Conservation (phyloP, 2,113 vertebrate genomes). For the Rhinichthys klamathensis region DNA sequence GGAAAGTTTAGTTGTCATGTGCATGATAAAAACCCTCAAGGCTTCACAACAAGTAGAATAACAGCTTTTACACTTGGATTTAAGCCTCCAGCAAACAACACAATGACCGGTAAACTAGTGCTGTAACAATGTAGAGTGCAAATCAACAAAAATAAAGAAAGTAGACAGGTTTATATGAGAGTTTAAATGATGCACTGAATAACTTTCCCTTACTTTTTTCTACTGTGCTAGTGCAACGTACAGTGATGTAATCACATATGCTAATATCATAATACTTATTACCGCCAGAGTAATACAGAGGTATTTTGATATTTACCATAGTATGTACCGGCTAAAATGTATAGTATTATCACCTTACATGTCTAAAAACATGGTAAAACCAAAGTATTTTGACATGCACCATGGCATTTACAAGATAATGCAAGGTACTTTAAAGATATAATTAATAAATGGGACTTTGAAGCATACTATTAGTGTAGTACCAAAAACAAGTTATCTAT, state of each 20-base stretch:
- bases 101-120: neutral
- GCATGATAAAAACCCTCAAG: neutral
- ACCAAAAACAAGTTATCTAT: neutral
- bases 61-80: neutral
- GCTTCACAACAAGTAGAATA: neutral
- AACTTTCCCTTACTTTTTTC: neutral
- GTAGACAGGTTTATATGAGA: neutral
- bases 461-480: neutral
- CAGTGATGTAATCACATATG: neutral
- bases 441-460: no score
- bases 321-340: neutral
- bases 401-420: neutral
- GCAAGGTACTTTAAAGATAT: neutral
- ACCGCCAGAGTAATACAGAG: neutral
- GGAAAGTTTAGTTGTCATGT: neutral
- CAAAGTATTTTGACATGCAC: neutral
- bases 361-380: neutral
- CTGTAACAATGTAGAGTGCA: neutral
- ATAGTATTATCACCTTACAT: neutral
- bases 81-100: constrained; percentile 6
- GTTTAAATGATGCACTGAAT: neutral
- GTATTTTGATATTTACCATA: neutral
- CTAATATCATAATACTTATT: neutral
- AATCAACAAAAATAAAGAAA: constrained; percentile 1
- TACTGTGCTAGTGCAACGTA: neutral